A percentile compares a stretch with the other conserved stretches of the same genome.
Evolutionary conservation across 2,888 invertebrate genomes (phyloP).

Genomic region (Plagodis dolabraria): DNA sequence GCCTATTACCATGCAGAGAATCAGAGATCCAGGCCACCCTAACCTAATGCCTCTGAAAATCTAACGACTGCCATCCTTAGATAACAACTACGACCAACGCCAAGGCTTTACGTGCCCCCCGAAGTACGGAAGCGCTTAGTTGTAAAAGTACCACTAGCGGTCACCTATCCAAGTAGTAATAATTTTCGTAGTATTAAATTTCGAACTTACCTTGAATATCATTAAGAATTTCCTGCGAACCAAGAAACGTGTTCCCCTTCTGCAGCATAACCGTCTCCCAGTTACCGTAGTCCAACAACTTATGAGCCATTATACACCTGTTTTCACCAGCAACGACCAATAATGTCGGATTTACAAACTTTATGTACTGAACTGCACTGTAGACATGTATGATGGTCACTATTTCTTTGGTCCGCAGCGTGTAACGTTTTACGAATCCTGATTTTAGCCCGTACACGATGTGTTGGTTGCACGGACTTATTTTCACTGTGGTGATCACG

Average conservation of each 20-base stretch:
- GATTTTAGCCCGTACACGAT: conserved; percentile 78
- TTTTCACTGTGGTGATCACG: conserved; percentile 72
- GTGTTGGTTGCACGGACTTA: conserved; percentile 80
- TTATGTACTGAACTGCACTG: conserved; percentile 70
- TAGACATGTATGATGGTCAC: conserved; percentile 69
- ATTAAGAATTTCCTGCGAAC: conserved; percentile 77
- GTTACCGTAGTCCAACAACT: conserved; percentile 47
- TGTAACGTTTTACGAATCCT: conserved; percentile 72
- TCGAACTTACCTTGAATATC: conserved; percentile 66
- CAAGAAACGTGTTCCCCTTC: conserved; percentile 65
- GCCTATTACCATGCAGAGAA: no score
- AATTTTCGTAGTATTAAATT: background rate
- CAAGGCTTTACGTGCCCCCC: no score
- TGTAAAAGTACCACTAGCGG: no score
- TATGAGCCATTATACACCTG: conserved; percentile 72
- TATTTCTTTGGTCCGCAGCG: conserved; percentile 63
- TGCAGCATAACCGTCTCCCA: conserved; percentile 76
- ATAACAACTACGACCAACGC: no score
- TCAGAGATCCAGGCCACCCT: no score
- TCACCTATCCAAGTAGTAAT: no score
- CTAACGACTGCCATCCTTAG: no score
- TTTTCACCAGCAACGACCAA: conserved; percentile 74
- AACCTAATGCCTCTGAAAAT: no score
- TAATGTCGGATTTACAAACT: conserved; percentile 62
- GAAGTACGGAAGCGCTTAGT: no score